phyloP scores from a whole-genome alignment of 2,113 vertebrate species.

The Hyla sarda region DNA sequence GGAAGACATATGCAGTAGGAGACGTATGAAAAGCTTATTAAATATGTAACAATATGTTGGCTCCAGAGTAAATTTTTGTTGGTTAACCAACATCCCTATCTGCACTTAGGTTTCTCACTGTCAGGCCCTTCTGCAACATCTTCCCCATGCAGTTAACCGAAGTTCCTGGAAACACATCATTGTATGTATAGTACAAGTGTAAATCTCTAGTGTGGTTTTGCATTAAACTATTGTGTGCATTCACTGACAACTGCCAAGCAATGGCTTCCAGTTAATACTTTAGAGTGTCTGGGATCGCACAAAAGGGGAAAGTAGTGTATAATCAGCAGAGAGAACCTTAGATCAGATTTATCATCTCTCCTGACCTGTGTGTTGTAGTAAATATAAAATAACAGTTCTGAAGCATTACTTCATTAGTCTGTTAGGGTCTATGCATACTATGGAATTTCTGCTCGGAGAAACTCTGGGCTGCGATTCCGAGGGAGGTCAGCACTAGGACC shows the following conservation, averaged over 20 bases:
- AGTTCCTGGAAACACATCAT: slow-evolving; percentile 64
- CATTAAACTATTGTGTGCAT: slow-evolving; percentile 74
- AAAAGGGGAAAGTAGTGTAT: not conserved
- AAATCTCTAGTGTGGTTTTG: slow-evolving; percentile 75
- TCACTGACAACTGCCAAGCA: slow-evolving; percentile 80
- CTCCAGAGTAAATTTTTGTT: slow-evolving; percentile 17
- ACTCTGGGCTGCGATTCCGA: too few species aligned
- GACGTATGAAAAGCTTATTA: slow-evolving; percentile 50
- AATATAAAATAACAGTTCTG: too few species aligned
- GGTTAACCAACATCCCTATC: slow-evolving; percentile 33
- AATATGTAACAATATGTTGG: slow-evolving; percentile 36
- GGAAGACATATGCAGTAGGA: slow-evolving; percentile 1
- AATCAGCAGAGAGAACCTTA: too few species aligned
- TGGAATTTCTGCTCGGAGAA: too few species aligned
- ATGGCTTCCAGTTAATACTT: slow-evolving; percentile 64
- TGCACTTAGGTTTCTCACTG: not conserved
- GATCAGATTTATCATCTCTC: too few species aligned
- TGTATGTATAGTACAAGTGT: slow-evolving; percentile 74
- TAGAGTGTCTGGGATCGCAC: not conserved
- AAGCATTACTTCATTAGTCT: too few species aligned
- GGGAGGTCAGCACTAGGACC: too few species aligned
- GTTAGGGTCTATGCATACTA: too few species aligned
- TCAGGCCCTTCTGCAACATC: not conserved
- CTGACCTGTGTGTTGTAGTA: too few species aligned
- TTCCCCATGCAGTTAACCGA: slow-evolving; percentile 70